phyloP scores from a whole-genome alignment of 1,140 invertebrate genomes.

The Drosophila lacteicornis region DNA sequence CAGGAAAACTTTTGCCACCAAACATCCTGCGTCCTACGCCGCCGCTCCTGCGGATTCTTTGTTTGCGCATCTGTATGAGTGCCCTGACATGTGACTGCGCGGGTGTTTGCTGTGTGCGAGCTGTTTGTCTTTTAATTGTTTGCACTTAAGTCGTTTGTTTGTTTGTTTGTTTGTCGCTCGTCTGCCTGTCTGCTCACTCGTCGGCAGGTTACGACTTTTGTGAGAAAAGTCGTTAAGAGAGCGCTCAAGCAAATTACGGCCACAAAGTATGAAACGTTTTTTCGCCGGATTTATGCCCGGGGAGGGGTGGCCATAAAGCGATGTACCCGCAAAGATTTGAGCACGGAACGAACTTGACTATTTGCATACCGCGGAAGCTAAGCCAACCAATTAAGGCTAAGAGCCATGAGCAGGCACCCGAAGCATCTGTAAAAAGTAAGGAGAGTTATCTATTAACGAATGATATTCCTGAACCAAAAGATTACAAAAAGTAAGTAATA shows the following conservation, averaged over 20 bases:
- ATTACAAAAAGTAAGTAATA: too few relatives aligned
- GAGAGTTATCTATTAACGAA: too few relatives aligned
- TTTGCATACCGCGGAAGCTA: neutral
- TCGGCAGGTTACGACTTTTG: slow-evolving; percentile 75
- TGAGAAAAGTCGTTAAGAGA: slow-evolving; percentile 70
- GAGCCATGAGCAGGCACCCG: neutral
- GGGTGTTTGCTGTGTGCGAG: slow-evolving; percentile 40
- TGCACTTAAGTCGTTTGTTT: slow-evolving; percentile 72
- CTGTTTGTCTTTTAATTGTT: slow-evolving; percentile 83
- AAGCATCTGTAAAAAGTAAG: neutral
- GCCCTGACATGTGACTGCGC: slow-evolving; percentile 23
- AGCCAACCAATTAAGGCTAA: neutral
- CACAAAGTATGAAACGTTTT: slow-evolving; percentile 61
- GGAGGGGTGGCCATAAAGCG: slow-evolving; percentile 4
- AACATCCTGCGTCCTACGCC: slow-evolving; percentile 37
- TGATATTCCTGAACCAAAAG: too few relatives aligned
- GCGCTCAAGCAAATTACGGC: slow-evolving; percentile 69
- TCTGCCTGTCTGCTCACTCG: slow-evolving; percentile 34
- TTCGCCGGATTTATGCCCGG: slow-evolving; percentile 28
- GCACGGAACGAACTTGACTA: neutral
- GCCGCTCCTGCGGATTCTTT: slow-evolving; percentile 47
- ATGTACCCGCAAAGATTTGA: slow-evolving; percentile 2
- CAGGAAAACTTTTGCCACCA: slow-evolving; percentile 52
- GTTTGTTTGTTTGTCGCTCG: slow-evolving; percentile 44
- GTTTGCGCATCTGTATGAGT: slow-evolving; percentile 46